Base-by-base conservation (phyloP, 1,140 invertebrate genomes). In the Nephotettix cincticeps region DNA sequence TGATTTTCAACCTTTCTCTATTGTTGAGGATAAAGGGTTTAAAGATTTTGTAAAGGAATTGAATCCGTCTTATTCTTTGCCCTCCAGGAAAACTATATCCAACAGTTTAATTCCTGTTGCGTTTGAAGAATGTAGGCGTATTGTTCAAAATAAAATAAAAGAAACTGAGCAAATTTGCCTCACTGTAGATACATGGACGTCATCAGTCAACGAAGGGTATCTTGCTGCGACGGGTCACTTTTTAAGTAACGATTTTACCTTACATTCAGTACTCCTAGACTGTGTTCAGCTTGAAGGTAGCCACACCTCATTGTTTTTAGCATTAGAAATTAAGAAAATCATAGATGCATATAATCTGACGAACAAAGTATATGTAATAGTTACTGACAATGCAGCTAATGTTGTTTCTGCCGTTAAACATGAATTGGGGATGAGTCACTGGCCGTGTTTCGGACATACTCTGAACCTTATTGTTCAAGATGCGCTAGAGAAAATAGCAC, bases 161-260 rank as follows among this genome's bases (percentile, higher is more conserved):
- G 43, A 72, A 11, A 29, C 30, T 45, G 28, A 1, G 17, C 40
- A 51, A 23, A 67, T 76, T 19, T 69, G 61, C 45, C 13, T 76
- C 19, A 77, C 73, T 9, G 76, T 73, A 14, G 71, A 76, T 61
- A 70, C 56, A 23, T 77, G 76, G 76, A 75, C 73, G n/a, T 77
- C 75, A 21, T 61, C 29, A 23, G 72, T 58, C 17, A 74, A 61
- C 13, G 71, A 77, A 29, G 63, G 36, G 25, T 76, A 66, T 71
- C 45, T 75, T 17, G 72, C 71, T 6, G 27, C 75, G 21, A 75
- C 75, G 19, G 69, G 14, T n/a, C 76, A 77, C 71, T 77, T 71
- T 68, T 71, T 77, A 11, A 47, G 72, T 69, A 28, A 72, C 1
- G 51, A 75, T 27, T 73, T 75, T 68, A 27, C 51, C 1, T 2